A percentile compares a stretch with the other conserved stretches of the same genome.
Conservation (phyloP, 1,140 invertebrate species). For the Trichoplusia ni region DNA sequence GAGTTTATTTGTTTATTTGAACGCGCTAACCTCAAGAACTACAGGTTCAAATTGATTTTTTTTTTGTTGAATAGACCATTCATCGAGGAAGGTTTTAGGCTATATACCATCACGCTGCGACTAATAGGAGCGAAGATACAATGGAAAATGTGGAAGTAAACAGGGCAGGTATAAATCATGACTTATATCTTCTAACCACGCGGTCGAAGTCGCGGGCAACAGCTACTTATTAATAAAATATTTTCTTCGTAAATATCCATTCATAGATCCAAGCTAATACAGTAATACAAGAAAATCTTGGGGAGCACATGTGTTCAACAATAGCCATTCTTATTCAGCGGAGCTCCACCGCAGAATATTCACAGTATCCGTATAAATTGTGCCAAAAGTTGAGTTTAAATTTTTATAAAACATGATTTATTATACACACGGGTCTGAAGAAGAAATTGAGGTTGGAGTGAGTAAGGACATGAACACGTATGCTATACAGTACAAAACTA, state of each 20-base stretch:
- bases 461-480: neutral
- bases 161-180: too few relatives aligned
- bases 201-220: too few relatives aligned
- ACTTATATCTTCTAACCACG: too few relatives aligned
- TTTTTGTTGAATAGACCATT: neutral
- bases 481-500: neutral
- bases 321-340: constrained; percentile 10
- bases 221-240: too few relatives aligned
- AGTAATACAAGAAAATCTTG: constrained; percentile 10
- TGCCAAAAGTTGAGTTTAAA: constrained; percentile 32
- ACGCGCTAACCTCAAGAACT: too few relatives aligned
- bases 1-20: too few relatives aligned
- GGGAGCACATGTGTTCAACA: constrained; percentile 6
- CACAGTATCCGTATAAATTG: constrained; percentile 13
- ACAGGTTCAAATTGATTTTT: too few relatives aligned
- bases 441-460: constrained; percentile 1
- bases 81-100: too few relatives aligned
- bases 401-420: constrained; percentile 44
- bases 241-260: neutral
- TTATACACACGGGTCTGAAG: constrained; percentile 29
- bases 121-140: too few relatives aligned
- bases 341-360: neutral
- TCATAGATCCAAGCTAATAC: constrained; percentile 2
- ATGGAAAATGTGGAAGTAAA: too few relatives aligned
- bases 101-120: too few relatives aligned